Evolutionary conservation across 2,888 invertebrate genomes (phyloP), one percentile per base, ranked within the genome.

Genomic region (Sympetrum striolatum): DNA sequence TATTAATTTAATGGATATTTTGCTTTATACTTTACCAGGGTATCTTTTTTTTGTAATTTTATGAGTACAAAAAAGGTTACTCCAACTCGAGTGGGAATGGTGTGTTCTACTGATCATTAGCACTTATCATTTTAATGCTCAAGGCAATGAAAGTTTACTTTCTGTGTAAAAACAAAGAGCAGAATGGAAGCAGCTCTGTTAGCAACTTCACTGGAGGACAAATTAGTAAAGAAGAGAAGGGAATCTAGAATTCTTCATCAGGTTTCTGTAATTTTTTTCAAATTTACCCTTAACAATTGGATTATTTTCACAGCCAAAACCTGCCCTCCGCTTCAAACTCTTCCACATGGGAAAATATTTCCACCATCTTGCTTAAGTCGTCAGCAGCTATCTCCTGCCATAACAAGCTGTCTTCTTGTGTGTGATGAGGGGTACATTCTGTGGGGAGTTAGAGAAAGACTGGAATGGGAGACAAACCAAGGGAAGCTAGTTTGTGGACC

Each of bases 381-480:
- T n/a, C 86, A 86, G 37, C 86, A 86, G 8, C 86, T 60, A 37
- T 86, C 86, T 12, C 60, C 94, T 0, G 96, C 95, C 92, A 95
- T 95, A 0, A 95, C 95, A 39, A 95, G 94, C 37, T 96, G 96
- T 92, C 94, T 94, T 22, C 94, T 95, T 80, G 93, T 93, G 10
- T 96, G 96, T 92, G 93, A 94, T n/a, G 92, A 94, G 8, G 96
- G 96, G 6, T 96, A 95, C 92, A 94, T 94, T 73, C 92, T 96
- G 8, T 93, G 94, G 90, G 96, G 96, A 0, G 86, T 86, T n/a
- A 86, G 86, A 60, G 86, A 86, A 37, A 60, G 86, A n/a, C 14
- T 86, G 37, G 86, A 86, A 60, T 86, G 86, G 86, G 86, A 86
- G 60, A 60, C 86, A 10, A 86, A 86, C 12, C 60, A 86, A 86